A percentile compares a stretch with the other conserved stretches of the same genome.
Conservation (phyloP, 2,888 invertebrate species). For the Scrobipalpa atriplicella region DNA sequence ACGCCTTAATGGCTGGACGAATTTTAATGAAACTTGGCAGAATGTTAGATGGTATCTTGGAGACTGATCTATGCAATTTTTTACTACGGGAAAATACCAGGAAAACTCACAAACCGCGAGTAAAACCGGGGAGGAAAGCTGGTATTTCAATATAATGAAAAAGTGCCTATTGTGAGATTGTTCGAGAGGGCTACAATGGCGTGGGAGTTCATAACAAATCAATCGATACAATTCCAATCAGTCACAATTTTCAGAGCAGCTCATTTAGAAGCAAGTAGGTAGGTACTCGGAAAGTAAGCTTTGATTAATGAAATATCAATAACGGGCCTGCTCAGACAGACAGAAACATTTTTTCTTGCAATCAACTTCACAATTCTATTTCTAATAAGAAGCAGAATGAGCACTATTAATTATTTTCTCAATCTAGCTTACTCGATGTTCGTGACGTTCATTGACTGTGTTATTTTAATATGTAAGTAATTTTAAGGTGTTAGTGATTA, state of each 20-base stretch:
- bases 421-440: no score
- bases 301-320: slow-evolving; percentile 25
- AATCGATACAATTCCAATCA: slow-evolving; percentile 22
- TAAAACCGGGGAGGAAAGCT: not conserved
- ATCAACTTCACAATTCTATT: not conserved
- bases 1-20: no score
- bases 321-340: not conserved
- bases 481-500: no score
- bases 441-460: no score
- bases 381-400: not conserved
- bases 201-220: slow-evolving; percentile 9
- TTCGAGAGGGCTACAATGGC: not conserved
- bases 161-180: not conserved
- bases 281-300: not conserved
- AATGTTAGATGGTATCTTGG: no score
- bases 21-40: no score
- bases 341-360: not conserved
- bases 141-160: not conserved
- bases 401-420: no score
- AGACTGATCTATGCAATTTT: no score
- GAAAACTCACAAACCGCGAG: no score
- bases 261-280: slow-evolving; percentile 22
- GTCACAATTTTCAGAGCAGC: slow-evolving; percentile 22
- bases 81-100: no score
- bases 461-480: no score